Conservation (phyloP, 2,888 invertebrate species). For the Brenthis ino region DNA sequence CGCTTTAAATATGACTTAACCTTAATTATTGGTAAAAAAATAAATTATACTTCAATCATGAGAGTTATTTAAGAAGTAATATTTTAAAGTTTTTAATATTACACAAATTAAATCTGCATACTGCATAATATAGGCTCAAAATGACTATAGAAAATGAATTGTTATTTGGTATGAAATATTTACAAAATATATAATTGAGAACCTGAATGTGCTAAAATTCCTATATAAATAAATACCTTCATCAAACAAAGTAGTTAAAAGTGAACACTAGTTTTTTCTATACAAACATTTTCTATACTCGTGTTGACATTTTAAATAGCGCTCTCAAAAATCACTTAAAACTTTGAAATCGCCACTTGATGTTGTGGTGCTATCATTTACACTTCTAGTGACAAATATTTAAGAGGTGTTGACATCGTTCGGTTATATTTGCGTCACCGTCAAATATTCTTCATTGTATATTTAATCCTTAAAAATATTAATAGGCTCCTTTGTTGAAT, state of each 20-base stretch:
- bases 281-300: neutral
- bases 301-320: slow-evolving; percentile 3
- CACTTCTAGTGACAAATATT: slow-evolving; percentile 11
- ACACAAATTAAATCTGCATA: too few species aligned
- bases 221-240: neutral
- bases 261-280: slow-evolving; percentile 10
- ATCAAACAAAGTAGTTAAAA: neutral
- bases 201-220: neutral
- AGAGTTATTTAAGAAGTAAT: too few species aligned
- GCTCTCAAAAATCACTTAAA: slow-evolving; percentile 17
- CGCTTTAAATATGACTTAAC: slow-evolving; percentile 4
- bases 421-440: neutral
- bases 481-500: too few species aligned
- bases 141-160: too few species aligned
- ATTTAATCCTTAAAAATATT: too few species aligned
- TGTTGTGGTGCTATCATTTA: slow-evolving; percentile 13
- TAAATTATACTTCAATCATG: too few species aligned
- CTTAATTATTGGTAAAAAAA: too few species aligned
- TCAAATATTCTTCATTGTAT: neutral
- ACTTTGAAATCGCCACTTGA: slow-evolving; percentile 16
- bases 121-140: too few species aligned
- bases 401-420: slow-evolving; percentile 7
- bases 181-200: neutral
- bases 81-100: too few species aligned
- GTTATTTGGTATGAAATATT: too few species aligned